These are phyloP conservation scores for Hyperoplus lanceolatus DNA, from an alignment of 2,797 vertebrate genomes.

Conservation along the genomic window DNA sequence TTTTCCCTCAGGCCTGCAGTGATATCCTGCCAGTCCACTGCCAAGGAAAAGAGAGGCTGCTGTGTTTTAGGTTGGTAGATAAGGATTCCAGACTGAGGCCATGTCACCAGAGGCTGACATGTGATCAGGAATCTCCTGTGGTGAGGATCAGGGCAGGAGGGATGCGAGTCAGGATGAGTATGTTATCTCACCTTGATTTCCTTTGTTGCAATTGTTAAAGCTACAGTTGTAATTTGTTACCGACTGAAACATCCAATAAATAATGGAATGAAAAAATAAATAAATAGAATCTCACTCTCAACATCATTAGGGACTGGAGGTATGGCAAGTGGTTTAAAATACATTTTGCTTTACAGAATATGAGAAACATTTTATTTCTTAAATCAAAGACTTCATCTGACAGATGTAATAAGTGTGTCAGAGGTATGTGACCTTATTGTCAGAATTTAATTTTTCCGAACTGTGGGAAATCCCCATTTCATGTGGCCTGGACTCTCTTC, in stretches of 20 bases:
- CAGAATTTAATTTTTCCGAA: neutral
- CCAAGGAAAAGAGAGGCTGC: neutral
- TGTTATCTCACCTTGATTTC: neutral
- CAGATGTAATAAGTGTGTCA: neutral
- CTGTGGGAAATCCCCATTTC: neutral
- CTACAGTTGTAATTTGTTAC: neutral
- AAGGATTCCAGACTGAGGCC: neutral
- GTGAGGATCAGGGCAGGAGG: neutral
- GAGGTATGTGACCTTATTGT: neutral
- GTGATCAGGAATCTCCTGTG: neutral
- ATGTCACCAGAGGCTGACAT: conserved; percentile 6
- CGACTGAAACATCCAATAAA: too few species aligned
- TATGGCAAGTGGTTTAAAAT: neutral
- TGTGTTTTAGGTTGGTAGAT: neutral
- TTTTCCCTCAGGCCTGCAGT: neutral
- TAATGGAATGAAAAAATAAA: neutral
- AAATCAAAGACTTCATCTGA: neutral
- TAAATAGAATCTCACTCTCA: neutral
- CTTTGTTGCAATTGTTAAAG: neutral
- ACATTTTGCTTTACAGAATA: neutral
- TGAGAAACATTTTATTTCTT: neutral
- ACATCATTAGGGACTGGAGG: neutral
- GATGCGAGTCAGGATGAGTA: neutral
- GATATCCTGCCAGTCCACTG: neutral
- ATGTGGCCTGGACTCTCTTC: neutral